A percentile compares a stretch with the other conserved stretches of the same genome.
Evolutionary conservation across 2,888 invertebrate species (phyloP).

Genomic region (Spilarctia lutea): DNA sequence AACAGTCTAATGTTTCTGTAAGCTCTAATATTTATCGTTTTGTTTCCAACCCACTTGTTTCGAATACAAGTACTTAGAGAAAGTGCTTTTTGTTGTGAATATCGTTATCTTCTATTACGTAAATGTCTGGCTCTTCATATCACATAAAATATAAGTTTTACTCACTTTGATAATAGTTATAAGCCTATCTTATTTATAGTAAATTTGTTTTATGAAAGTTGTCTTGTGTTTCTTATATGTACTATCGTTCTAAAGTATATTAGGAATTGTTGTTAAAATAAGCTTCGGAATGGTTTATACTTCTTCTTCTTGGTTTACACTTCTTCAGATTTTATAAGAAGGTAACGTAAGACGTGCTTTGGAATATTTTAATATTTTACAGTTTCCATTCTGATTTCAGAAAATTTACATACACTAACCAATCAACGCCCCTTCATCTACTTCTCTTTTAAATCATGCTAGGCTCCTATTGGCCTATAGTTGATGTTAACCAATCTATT

Average conservation of each 20-base stretch:
- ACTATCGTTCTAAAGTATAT: neutral
- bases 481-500: too few species aligned
- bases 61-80: conserved; percentile 23
- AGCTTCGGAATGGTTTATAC: too few species aligned
- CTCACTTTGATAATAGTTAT: neutral
- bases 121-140: conserved; percentile 11
- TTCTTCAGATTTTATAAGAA: neutral
- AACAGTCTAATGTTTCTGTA: neutral
- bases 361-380: too few species aligned
- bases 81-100: conserved; percentile 26
- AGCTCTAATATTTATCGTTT: conserved; percentile 1
- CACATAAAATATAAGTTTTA: conserved; percentile 5
- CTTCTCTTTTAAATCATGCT: too few species aligned
- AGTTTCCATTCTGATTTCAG: too few species aligned
- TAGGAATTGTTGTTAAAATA: too few species aligned
- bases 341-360: neutral
- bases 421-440: too few species aligned
- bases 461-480: too few species aligned
- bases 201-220: neutral
- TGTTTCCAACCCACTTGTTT: conserved; percentile 17
- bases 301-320: too few species aligned
- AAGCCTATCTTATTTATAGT: neutral
- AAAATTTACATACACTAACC: too few species aligned
- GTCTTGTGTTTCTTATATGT: neutral
- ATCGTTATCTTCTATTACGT: conserved; percentile 13